Evolutionary conservation across 1,140 invertebrate species (phyloP).

Genomic region (Prorops nasuta): DNA sequence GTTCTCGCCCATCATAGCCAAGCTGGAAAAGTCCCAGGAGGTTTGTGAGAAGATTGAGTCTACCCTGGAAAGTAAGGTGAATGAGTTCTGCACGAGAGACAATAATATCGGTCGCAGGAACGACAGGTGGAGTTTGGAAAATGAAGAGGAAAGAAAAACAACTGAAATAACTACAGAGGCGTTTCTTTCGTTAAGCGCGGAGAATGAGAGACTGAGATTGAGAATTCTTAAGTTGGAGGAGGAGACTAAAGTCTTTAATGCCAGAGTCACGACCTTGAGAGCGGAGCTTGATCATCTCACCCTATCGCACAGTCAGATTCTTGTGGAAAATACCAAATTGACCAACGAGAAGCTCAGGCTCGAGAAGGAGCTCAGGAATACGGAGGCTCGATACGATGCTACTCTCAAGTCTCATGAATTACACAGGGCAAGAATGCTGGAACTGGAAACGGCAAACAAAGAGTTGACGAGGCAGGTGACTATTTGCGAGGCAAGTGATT

Average conservation of each 20-base stretch:
- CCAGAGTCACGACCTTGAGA: constrained; percentile 39
- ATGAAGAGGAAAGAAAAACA: constrained; percentile 45
- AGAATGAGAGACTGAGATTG: constrained; percentile 33
- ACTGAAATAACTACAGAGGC: too few relatives aligned
- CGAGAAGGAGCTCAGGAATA: constrained; percentile 53
- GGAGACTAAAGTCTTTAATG: constrained; percentile 42
- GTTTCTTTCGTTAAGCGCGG: too few relatives aligned
- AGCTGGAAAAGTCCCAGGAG: constrained; percentile 37
- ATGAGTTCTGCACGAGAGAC: constrained; percentile 35
- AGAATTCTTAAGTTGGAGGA: constrained; percentile 48
- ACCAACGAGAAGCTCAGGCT: constrained; percentile 62
- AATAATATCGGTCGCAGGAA: too few relatives aligned
- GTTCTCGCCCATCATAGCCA: constrained; percentile 35
- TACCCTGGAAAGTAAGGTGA: constrained; percentile 36
- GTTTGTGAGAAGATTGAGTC: constrained; percentile 42
- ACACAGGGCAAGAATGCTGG: constrained; percentile 42
- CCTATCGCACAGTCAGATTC: constrained; percentile 60
- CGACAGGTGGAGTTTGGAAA: too few relatives aligned
- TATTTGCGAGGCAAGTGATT: constrained; percentile 45
- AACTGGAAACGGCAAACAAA: constrained; percentile 46
- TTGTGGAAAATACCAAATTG: constrained; percentile 64
- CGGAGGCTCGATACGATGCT: constrained; percentile 40
- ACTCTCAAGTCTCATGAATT: constrained; percentile 41
- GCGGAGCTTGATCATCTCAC: constrained; percentile 54
- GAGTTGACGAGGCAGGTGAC: constrained; percentile 47